Evolutionary conservation across 2,888 invertebrate genomes (phyloP).

Genomic region (Bombyx huttoni): DNA sequence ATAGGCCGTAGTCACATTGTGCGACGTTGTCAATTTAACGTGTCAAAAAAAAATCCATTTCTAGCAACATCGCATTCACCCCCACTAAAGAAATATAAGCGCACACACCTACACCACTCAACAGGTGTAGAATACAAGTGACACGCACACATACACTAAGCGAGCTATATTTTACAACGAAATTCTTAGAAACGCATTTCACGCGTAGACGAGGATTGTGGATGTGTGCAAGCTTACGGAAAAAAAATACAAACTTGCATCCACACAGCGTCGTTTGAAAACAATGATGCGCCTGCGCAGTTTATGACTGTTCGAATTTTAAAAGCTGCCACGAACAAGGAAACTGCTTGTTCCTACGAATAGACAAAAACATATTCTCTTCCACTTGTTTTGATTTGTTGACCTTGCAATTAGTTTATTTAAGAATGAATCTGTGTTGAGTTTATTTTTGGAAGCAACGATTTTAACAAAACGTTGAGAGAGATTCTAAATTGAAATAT

Average conservation of each 20-base stretch:
- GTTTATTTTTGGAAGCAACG: no score
- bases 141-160: slow-evolving; percentile 19
- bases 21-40: slow-evolving; percentile 67
- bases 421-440: no score
- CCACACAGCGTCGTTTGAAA: slow-evolving; percentile 22
- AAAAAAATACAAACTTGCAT: slow-evolving; percentile 39
- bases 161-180: slow-evolving; percentile 9
- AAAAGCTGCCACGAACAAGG: slow-evolving; percentile 1
- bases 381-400: no score
- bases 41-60: slow-evolving; percentile 51
- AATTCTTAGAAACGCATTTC: slow-evolving; percentile 38
- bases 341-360: not conserved
- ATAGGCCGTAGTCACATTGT: slow-evolving; percentile 28
- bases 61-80: slow-evolving; percentile 57
- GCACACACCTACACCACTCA: slow-evolving; percentile 15
- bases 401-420: no score
- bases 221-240: slow-evolving; percentile 1
- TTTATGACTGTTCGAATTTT: slow-evolving; percentile 5
- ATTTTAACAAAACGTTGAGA: no score
- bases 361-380: no score
- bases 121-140: slow-evolving; percentile 39
- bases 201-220: slow-evolving; percentile 13
- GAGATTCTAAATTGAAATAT: no score
- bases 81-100: slow-evolving; percentile 19
- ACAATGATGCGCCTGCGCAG: slow-evolving; percentile 32